Evolutionary conservation across 1,140 invertebrate species (phyloP).

Genomic region (Danaus melanippus): DNA sequence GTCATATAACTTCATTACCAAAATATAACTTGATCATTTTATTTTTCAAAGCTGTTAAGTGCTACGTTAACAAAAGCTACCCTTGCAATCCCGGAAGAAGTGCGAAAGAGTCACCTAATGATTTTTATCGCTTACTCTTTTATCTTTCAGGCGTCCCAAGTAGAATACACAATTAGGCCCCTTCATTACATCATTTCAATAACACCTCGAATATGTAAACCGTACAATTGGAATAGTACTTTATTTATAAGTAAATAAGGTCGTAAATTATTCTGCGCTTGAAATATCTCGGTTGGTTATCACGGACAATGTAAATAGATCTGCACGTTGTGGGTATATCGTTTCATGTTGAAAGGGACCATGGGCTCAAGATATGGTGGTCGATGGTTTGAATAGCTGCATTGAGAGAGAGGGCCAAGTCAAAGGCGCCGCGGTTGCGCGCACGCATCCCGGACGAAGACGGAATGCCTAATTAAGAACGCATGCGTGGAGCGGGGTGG

Average conservation of each 20-base stretch:
- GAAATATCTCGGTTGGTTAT: constrained; percentile 29
- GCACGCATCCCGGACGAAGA: constrained; percentile 62
- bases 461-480: constrained; percentile 69
- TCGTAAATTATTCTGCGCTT: constrained; percentile 11
- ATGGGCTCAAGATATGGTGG: constrained; percentile 30
- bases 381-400: constrained; percentile 52
- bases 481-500: constrained; percentile 60
- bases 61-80: too few species aligned
- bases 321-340: constrained; percentile 27
- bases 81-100: constrained; percentile 22
- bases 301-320: constrained; percentile 32
- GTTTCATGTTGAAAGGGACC: constrained; percentile 58
- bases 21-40: too few species aligned
- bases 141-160: constrained; percentile 55
- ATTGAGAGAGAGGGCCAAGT: constrained; percentile 59
- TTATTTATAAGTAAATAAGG: constrained; percentile 8
- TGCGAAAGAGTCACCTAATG: constrained; percentile 31
- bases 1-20: too few species aligned
- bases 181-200: constrained; percentile 68
- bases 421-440: constrained; percentile 63
- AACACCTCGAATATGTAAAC: constrained; percentile 55
- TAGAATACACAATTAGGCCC: constrained; percentile 66
- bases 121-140: constrained; percentile 43
- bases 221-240: constrained; percentile 16
- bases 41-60: too few species aligned